Base-by-base conservation (phyloP, 1,140 invertebrate genomes). In the Drosophila pseudoananassae region DNA sequence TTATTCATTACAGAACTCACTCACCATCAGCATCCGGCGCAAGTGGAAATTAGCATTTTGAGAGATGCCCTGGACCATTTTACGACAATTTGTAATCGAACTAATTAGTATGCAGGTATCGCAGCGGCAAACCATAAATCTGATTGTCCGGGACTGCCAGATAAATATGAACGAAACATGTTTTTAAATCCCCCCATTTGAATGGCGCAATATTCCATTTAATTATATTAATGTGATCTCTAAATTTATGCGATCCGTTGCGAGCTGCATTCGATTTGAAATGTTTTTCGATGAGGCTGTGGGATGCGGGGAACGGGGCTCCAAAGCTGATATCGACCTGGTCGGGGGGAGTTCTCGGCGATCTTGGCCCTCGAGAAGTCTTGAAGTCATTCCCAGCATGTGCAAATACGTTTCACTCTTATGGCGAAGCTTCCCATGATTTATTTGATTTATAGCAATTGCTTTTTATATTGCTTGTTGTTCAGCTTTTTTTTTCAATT, bases 381-480 rank as follows among this genome's bases (percentile, higher is more conserved):
- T 51, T 10, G 6, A 51, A 51, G 31, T 36, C 27, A 52, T 52
- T 52, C 50, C 17, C 50, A 52, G 50, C 50, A 33, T 52, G 50
- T 33, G 50, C 50, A 33, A 52, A 52, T 52, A 52, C 29, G 14
- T 52, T 52, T 57, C 15, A 36, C 27, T 52, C 50, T 27, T 52
- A 33, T 20, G 17, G 29, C 15, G 50, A 23, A n/a, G 14, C 14
- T 52, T 33, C 50, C 50, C 27, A 52, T 52, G 59, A 71, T 77
- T 82, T 82, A 68, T 82, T 73, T 83, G 78, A 78, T 81, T 81
- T 81, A 81, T 77, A 77, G 61, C 74, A 78, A 78, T 82, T 83
- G 69, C 79, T 73, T 59, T 82, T 55, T 65, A 46, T 78, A 78
- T 78, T 56, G 43, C 50, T 69, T 49, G 65, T 56, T 69, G 63